Evolutionary conservation across 30 jellyfish, hydroid and myxozoan species (phyloP), one percentile per base, ranked within the genome.

Genomic region (Aurelia coerulea): DNA sequence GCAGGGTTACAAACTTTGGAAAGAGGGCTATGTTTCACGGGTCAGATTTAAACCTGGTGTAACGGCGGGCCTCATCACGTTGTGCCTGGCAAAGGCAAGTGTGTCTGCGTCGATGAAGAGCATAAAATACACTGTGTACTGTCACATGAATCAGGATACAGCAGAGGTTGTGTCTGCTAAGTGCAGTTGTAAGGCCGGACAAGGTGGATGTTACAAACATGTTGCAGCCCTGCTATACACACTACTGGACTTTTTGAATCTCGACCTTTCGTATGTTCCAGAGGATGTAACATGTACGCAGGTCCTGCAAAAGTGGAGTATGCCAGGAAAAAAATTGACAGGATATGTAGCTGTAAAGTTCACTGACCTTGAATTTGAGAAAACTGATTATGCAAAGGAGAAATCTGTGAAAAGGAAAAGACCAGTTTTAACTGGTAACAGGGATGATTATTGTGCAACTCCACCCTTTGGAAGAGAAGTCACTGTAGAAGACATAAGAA

Each of bases 141-240:
- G 18, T 77, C 42, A 18, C 42, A 17, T 41, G 46, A 49, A 46
- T 52, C 49, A 19, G 70, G 64, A 77, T 23, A 78, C 37, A 52
- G 53, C 72, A 32, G 52, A 63, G 33, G 65, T 64, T 78, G 10
- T 78, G 13, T 41, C 16, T 63, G 79, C 89, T 35, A 62, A 56
- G 17, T 63, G 65, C 35, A 78, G 17, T 58, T 58, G 74, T 56
- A 78, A 78, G 33, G 89, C 89, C 18, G 89, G 89, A 35, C 39
- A 58, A 78, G 89, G 82, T 19, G 82, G 91, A 23, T 78, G 89
- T 51, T 81, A 77, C 88, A 65, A 65, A 68, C 91, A 83, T 54
- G 91, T 72, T 29, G 90, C 92, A 15, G 90, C 90, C 31, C 78
- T 79, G 18, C 79, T 70, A 4, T 73, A 70, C 46, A 53, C 82